Percentiles rank a stretch among this genome's conserved stretches.
Evolutionary conservation across 2,113 vertebrate genomes (phyloP).

Genomic region (Pseudopipra pipra): DNA sequence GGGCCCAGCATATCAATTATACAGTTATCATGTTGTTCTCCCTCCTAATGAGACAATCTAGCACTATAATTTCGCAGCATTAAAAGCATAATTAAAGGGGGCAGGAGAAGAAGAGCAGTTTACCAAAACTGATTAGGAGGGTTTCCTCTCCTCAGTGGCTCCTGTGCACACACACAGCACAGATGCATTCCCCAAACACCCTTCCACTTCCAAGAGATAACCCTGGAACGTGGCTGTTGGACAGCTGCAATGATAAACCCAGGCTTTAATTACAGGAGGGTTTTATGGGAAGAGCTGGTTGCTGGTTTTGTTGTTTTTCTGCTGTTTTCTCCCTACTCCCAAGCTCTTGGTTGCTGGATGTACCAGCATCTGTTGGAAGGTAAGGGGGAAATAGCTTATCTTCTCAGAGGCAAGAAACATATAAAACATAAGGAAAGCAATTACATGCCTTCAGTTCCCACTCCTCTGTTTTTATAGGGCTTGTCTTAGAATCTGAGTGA

Average conservation of each 20-base stretch:
- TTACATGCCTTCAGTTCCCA: slow-evolving; percentile 45
- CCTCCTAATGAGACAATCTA: slow-evolving; percentile 19
- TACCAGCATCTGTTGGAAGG: not conserved
- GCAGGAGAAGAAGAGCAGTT: not conserved
- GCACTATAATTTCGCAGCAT: not conserved
- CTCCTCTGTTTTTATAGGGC: slow-evolving; percentile 26
- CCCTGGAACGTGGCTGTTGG: not conserved
- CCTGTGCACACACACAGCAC: not conserved
- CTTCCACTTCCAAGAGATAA: not conserved
- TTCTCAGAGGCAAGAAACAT: not conserved
- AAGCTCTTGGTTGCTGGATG: not conserved
- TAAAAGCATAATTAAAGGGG: not conserved
- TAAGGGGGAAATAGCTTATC: not conserved
- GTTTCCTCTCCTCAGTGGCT: not conserved
- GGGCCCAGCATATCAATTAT: not conserved
- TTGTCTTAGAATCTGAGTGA: slow-evolving; percentile 16
- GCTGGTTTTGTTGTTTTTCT: not conserved
- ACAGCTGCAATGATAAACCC: not conserved
- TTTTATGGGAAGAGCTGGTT: not conserved
- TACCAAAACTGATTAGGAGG: not conserved
- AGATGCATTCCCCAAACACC: not conserved
- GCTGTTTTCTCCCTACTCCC: not conserved
- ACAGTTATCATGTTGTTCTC: not conserved
- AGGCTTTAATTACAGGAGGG: not conserved
- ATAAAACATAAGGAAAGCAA: slow-evolving; percentile 52